These are phyloP conservation scores for Parasteatoda lunata DNA, from an alignment of 2,888 invertebrate species.

Conservation along the genomic window DNA sequence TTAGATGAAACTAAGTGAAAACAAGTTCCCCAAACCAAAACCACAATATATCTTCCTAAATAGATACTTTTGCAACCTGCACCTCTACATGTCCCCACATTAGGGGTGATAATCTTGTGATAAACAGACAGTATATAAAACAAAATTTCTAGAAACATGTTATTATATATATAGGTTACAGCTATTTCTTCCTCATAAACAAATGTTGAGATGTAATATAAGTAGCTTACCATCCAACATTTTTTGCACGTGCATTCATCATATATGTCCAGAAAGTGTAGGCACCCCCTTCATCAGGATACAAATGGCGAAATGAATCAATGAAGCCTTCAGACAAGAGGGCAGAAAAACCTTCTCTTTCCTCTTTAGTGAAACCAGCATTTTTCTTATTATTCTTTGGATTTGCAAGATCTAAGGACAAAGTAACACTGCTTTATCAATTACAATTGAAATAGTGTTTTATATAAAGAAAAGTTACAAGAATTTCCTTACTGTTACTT, in stretches of 20 bases:
- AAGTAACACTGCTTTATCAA: not conserved
- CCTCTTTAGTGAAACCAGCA: conserved; percentile 96
- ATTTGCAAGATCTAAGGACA: conserved; percentile 86
- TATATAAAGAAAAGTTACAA: not conserved
- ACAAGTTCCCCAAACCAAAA: too few species aligned
- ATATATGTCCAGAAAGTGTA: conserved; percentile 98
- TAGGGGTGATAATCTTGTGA: too few species aligned
- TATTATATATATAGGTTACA: too few species aligned
- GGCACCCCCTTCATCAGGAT: conserved; percentile 86
- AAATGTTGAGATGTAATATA: not conserved
- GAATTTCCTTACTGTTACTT: not conserved
- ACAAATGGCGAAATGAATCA: conserved; percentile 89
- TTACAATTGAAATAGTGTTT: not conserved
- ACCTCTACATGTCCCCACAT: too few species aligned
- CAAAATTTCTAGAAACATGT: too few species aligned
- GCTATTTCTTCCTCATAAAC: too few species aligned
- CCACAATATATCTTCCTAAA: too few species aligned
- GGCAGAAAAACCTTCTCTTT: conserved; percentile 91
- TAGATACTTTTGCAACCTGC: too few species aligned
- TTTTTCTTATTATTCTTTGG: conserved; percentile 93
- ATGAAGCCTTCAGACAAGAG: conserved; percentile 86
- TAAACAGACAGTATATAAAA: too few species aligned
- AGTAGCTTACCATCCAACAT: conserved; percentile 90
- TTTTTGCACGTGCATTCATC: conserved; percentile 87
- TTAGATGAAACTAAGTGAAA: too few species aligned